Evolutionary conservation across 2,113 vertebrate species (phyloP).

Genomic region (Oryzias javanicus): DNA sequence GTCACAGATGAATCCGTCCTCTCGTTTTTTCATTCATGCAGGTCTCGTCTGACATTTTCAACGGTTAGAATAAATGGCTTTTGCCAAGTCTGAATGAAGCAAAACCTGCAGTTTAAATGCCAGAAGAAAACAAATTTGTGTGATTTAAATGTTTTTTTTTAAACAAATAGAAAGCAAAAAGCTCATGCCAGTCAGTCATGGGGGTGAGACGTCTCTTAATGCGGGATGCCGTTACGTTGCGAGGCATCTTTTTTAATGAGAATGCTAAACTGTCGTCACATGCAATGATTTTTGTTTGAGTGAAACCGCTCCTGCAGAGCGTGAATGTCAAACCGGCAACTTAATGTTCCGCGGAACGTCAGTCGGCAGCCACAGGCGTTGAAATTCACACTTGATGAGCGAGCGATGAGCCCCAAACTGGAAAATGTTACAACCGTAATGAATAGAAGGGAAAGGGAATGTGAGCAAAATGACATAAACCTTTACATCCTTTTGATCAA

Average conservation of each 20-base stretch:
- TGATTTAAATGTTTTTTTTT: constrained; percentile 8
- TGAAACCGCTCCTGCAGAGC: constrained; percentile 58
- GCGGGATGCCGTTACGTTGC: constrained; percentile 67
- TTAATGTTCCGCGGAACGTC: constrained; percentile 62
- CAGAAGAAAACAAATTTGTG: constrained; percentile 1
- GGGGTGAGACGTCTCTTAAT: constrained; percentile 32
- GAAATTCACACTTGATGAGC: constrained; percentile 42
- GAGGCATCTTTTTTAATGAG: constrained; percentile 78
- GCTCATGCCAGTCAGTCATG: constrained; percentile 1
- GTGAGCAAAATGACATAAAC: constrained; percentile 11
- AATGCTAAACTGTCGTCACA: constrained; percentile 74
- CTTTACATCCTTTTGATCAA: constrained; percentile 27
- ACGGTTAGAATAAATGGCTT: constrained; percentile 3
- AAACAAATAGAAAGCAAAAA: constrained; percentile 22
- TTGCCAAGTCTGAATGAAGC: constrained; percentile 1
- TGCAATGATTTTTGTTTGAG: constrained; percentile 68
- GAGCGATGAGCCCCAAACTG: constrained; percentile 32
- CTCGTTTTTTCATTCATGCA: background rate
- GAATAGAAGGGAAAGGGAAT: constrained; percentile 26
- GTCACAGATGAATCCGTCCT: constrained; percentile 5
- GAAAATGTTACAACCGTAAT: constrained; percentile 47
- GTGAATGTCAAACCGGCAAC: constrained; percentile 67
- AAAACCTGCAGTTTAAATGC: constrained; percentile 15
- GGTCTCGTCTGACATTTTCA: background rate
- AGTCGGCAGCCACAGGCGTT: constrained; percentile 41